Evolutionary conservation across 1,140 invertebrate genomes (phyloP).

Genomic region (Streblospio benedicti): DNA sequence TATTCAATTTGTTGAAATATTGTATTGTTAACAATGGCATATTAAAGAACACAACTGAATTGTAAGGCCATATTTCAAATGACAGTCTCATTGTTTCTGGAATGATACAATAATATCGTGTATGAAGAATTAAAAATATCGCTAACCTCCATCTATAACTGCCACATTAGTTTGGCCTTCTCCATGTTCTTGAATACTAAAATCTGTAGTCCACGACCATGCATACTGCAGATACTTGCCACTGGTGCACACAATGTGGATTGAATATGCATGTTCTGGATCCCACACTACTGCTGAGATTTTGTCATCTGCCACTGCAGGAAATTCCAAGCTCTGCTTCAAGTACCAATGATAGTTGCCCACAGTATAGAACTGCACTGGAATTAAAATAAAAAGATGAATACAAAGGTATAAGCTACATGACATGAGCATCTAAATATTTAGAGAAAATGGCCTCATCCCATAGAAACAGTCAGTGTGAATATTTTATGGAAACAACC

Average conservation of each 20-base stretch:
- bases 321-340: constrained; percentile 62
- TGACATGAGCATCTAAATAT: neutral
- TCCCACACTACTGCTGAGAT: constrained; percentile 56
- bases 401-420: too few relatives aligned
- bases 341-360: constrained; percentile 86
- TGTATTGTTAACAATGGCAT: too few relatives aligned
- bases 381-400: constrained; percentile 16
- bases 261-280: constrained; percentile 50
- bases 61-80: too few relatives aligned
- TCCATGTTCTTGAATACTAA: constrained; percentile 48
- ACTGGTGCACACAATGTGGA: constrained; percentile 54
- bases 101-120: too few relatives aligned
- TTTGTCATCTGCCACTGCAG: constrained; percentile 37
- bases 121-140: too few relatives aligned
- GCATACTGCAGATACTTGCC: constrained; percentile 54
- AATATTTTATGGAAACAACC: too few relatives aligned
- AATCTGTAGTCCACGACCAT: constrained; percentile 57
- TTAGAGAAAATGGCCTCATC: neutral
- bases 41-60: too few relatives aligned
- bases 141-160: constrained; percentile 66
- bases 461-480: too few relatives aligned
- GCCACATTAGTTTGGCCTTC: constrained; percentile 52
- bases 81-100: too few relatives aligned
- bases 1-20: too few relatives aligned
- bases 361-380: constrained; percentile 68